Evolutionary conservation across 2,113 vertebrate genomes (phyloP).

Genomic region (Hydrochoerus hydrochaeris): DNA sequence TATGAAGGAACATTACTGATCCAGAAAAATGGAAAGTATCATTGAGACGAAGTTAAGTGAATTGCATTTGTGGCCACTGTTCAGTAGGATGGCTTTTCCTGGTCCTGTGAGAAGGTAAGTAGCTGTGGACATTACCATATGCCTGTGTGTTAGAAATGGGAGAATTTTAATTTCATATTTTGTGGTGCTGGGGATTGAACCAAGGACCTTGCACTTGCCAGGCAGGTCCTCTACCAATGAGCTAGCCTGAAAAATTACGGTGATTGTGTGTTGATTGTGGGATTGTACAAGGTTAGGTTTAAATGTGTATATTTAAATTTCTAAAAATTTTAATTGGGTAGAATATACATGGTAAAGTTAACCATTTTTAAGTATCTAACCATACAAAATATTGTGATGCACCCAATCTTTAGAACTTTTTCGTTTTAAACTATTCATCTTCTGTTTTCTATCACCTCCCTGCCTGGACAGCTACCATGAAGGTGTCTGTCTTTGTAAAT

Average conservation of each 20-base stretch:
- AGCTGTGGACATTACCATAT: background rate
- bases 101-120: background rate
- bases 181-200: background rate
- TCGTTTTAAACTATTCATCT: background rate
- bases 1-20: background rate
- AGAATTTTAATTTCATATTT: background rate
- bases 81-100: background rate
- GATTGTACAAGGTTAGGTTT: background rate
- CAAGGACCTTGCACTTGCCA: background rate
- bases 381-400: background rate
- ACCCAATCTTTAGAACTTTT: background rate
- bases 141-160: background rate
- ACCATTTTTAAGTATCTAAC: background rate
- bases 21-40: background rate
- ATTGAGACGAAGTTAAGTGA: background rate
- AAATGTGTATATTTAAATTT: background rate
- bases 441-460: background rate
- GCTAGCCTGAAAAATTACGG: background rate
- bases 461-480: background rate
- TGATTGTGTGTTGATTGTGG: background rate
- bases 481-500: background rate
- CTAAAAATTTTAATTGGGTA: background rate
- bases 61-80: background rate
- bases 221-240: background rate
- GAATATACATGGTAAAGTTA: background rate